phyloP scores from a whole-genome alignment of 2,888 invertebrate species.

The Cantharis rustica region DNA sequence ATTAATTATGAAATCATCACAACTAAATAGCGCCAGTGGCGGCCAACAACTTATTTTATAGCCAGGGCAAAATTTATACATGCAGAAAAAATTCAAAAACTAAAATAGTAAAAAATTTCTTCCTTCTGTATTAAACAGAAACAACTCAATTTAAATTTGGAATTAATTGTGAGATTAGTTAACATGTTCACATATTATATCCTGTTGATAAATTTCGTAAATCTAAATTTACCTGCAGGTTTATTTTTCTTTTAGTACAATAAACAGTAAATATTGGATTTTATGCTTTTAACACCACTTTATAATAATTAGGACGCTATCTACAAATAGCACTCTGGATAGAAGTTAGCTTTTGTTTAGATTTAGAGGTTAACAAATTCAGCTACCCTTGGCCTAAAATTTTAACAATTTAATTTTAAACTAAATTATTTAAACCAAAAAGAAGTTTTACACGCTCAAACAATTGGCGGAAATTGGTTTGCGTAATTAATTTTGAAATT shows the following conservation, averaged over 20 bases:
- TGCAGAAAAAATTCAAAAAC: too few species aligned
- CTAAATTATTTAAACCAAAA: neutral
- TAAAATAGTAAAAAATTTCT: too few species aligned
- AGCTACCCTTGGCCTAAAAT: neutral
- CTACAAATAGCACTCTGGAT: neutral
- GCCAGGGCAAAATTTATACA: neutral
- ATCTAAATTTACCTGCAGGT: neutral
- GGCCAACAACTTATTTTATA: neutral
- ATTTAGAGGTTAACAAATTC: neutral
- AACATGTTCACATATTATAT: too few species aligned
- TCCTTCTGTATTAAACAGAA: neutral
- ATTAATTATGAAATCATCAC: neutral
- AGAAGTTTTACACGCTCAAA: neutral
- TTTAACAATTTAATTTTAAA: neutral
- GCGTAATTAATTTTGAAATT: neutral
- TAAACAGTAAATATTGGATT: neutral
- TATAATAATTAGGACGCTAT: neutral
- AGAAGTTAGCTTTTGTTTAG: neutral
- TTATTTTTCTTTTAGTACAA: neutral
- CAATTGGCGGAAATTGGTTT: neutral
- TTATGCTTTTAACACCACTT: neutral
- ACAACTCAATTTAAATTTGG: neutral
- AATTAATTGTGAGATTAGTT: too few species aligned
- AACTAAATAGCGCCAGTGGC: neutral
- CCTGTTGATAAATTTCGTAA: neutral